Percentiles rank a stretch among this genome's conserved stretches.
Conservation (phyloP, 2,797 vertebrate species). For the Sitta carolinensis region DNA sequence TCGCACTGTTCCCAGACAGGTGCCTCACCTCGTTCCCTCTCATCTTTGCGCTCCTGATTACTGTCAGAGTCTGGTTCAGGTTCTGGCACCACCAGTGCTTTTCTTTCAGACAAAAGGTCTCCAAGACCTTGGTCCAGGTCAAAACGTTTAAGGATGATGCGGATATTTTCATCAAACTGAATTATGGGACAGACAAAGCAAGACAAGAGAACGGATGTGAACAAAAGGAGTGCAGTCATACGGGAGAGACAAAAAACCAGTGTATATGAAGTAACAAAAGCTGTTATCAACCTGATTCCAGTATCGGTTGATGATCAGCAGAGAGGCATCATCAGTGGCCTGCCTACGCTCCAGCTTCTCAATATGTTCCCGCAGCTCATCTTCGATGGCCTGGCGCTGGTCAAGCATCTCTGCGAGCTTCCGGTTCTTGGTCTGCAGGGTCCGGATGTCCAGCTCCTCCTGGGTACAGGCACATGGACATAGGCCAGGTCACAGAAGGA, state of each 20-base stretch:
- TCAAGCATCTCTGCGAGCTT: slow-evolving; percentile 94
- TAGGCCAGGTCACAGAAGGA: background rate
- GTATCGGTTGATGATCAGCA: slow-evolving; percentile 95
- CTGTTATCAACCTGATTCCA: slow-evolving; percentile 89
- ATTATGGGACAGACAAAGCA: background rate
- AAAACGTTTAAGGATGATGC: slow-evolving; percentile 86
- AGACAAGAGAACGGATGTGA: background rate
- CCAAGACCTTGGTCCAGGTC: slow-evolving; percentile 85
- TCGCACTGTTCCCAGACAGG: background rate
- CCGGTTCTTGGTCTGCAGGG: slow-evolving; percentile 93
- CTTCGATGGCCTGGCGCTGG: slow-evolving; percentile 93
- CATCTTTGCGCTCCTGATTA: slow-evolving; percentile 93
- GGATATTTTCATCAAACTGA: slow-evolving; percentile 95
- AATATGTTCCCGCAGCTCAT: slow-evolving; percentile 92
- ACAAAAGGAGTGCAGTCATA: background rate
- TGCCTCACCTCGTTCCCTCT: slow-evolving; percentile 80
- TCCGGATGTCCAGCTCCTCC: slow-evolving; percentile 96
- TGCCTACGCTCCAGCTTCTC: slow-evolving; percentile 94
- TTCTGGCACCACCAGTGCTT: slow-evolving; percentile 91
- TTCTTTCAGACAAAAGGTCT: slow-evolving; percentile 86
- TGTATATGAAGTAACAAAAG: background rate
- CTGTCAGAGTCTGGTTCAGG: slow-evolving; percentile 96
- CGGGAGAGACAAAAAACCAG: background rate
- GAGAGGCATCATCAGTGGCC: slow-evolving; percentile 93
- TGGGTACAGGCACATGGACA: slow-evolving; percentile 47